Evolutionary conservation across 2,113 vertebrate species (phyloP).

Genomic region (Saguinus imperator): DNA sequence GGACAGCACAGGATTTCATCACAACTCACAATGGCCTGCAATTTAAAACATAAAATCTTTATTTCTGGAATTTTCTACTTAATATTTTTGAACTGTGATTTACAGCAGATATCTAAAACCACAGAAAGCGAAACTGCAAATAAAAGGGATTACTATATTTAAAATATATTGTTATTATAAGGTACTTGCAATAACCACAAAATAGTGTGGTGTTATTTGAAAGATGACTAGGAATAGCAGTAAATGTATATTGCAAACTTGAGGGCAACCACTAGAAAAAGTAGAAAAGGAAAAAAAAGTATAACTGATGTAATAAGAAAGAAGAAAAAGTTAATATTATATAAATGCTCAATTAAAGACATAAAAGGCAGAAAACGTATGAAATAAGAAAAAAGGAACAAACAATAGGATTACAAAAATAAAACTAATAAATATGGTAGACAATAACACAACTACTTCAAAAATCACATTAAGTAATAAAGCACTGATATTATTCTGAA

Average conservation of each 20-base stretch:
- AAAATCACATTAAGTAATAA: background rate
- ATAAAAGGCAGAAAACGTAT: background rate
- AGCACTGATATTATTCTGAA: background rate
- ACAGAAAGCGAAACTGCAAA: background rate
- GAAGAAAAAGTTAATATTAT: background rate
- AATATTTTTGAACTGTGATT: background rate
- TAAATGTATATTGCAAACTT: background rate
- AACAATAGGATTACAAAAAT: background rate
- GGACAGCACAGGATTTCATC: background rate
- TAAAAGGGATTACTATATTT: background rate
- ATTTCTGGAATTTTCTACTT: background rate
- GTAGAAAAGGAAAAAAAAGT: background rate
- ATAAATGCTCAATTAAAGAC: background rate
- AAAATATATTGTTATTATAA: background rate
- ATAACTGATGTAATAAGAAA: background rate
- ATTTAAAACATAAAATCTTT: background rate
- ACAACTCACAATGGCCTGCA: background rate
- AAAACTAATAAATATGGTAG: background rate
- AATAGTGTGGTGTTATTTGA: background rate
- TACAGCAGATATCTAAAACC: background rate
- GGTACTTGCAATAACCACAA: background rate
- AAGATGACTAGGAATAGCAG: background rate
- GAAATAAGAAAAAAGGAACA: background rate
- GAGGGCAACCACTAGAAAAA: background rate
- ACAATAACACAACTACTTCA: background rate